Evolutionary conservation across 2,113 vertebrate genomes (phyloP), one percentile per base, ranked within the genome.

Genomic region (Rhagologus leucostigma): DNA sequence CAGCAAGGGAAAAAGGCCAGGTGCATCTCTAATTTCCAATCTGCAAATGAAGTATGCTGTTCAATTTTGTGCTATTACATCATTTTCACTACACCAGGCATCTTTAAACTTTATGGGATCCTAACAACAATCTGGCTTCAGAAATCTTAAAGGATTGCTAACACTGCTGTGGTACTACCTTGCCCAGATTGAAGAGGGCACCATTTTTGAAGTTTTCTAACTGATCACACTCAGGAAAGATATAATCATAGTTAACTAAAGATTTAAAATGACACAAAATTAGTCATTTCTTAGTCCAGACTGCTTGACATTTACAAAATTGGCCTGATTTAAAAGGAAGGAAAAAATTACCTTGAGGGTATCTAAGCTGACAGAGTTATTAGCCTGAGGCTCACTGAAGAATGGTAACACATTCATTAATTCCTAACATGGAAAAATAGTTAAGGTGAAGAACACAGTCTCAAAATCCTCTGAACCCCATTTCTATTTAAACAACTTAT

Each of bases 241-340:
- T 44, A 77, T 60, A 95, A 89, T 73, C 29, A 69, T n/a, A 87
- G 75, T 71, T 71, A 73, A 27, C 44, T n/a, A 49, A 75, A 69
- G 60, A 80, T 56, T 77, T 74, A 27, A 97, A 92, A 94, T 70
- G 3, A 65, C 63, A 73, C 10, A 95, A 84, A 95, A 91, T 84
- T 42, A 92, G 41, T 53, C 4, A 91, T 91, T 94, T 77, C 71
- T 81, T 62, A 82, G 11, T 80, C 73, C 16, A 78, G 60, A 50
- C 49, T 89, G 52, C 53, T 87, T 96, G 91, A 97, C 70, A 95
- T 94, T 96, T 96, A 82, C 56, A 80, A 96, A 92, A 84, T 71
- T 67, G 37, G 60, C 37, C 78, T 85, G 49, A 89, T 91, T 93
- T 70, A 83, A 91, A 96, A 94, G 47, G 21, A 90, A 27, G 14